Base-by-base conservation (phyloP, 2,888 invertebrate genomes). In the Amphipyra tragopoginis region DNA sequence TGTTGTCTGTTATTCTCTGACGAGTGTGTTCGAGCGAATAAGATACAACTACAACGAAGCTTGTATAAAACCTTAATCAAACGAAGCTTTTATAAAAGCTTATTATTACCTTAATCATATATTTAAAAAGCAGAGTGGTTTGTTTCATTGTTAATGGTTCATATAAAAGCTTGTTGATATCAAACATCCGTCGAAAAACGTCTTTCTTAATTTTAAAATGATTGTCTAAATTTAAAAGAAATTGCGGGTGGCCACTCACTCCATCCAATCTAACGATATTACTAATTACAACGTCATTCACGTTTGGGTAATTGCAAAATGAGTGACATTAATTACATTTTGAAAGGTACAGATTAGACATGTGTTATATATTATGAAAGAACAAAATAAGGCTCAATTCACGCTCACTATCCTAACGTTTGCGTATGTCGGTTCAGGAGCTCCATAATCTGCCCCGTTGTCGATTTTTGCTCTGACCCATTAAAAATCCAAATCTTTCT, bases 1-100 rank as follows among this genome's bases (percentile, higher is more conserved):
- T 79, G 75, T 75, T 71, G 55, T 45, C 50, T 68, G 64, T 76
- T 76, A 57, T 73, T 61, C 38, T 34, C 55, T 60, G 62, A 65
- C 65, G 48, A 63, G 51, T 60, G 38, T 62, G 29, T 63, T 72
- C 26, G 33, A 60, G n/a, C 43, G 53, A 49, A 65, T 56, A 47
- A 44, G 57, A 62, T 39, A 53, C 34, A 47, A 54, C 13, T 39
- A 53, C 34, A 47, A 54, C 13, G 39, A 38, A 40, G 48, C 15
- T 54, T 66, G 54, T 43, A 48, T n/a, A 11, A 34, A n/a, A 50
- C 26, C 40, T 53, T 34, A 53, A n/a, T n/a, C n/a, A n/a, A 47
- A 54, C 13, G 39, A 38, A 40, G 48, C 15, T 54, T 66, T 59
- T 43, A 48, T n/a, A 11, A 34, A n/a, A 50, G 33, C 40, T 53